Base-by-base conservation (phyloP, 2,888 invertebrate genomes). In the Tiliacea citrago region DNA sequence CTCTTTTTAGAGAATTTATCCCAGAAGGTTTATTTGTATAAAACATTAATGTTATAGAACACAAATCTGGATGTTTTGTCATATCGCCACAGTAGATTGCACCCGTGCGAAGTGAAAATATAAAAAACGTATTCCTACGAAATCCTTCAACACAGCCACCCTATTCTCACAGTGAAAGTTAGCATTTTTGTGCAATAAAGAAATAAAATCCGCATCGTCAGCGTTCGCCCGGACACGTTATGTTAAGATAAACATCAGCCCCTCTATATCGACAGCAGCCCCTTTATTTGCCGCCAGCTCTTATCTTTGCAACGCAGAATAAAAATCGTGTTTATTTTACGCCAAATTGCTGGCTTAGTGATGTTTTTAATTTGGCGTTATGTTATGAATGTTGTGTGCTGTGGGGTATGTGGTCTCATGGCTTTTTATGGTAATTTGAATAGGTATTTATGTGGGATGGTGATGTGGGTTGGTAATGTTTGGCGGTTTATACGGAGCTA, bases 171-270 rank as follows among this genome's bases (percentile, higher is more conserved):
- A 81, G 82, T 88, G 89, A 91, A 91, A 91, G 92, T 95, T 94
- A 93, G 94, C 95, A 94, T 96, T 95, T 96, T 95, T 94, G 88
- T 90, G 93, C 94, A 95, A 96, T 95, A 95, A 95, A 95, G 95
- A 94, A 94, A 92, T 94, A 93, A 93, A 95, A 93, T 92, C 90
- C 89, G 95, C 94, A 81, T 81, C 90, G 90, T 95, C 95, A 94
- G 95, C 95, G 90, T 82, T 88, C 88, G 87, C 82, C 86, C 89
- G 90, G 72, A 88, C 88, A 90, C 89, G 88, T 89, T 83, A 82
- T 83, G 89, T 87, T 83, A 87, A 89, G 94, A 94, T 93, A 94
- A 92, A 85, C 87, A 91, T 91, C 91, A 79, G 76, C 74, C 81
- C 85, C 75, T 77, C 76, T 70, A 82, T 87, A 87, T 87, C 87